A percentile compares a stretch with the other conserved stretches of the same genome.
These are phyloP conservation scores for Argyrosomus japonicus DNA, from an alignment of 2,113 vertebrate species.

Conservation along the genomic window DNA sequence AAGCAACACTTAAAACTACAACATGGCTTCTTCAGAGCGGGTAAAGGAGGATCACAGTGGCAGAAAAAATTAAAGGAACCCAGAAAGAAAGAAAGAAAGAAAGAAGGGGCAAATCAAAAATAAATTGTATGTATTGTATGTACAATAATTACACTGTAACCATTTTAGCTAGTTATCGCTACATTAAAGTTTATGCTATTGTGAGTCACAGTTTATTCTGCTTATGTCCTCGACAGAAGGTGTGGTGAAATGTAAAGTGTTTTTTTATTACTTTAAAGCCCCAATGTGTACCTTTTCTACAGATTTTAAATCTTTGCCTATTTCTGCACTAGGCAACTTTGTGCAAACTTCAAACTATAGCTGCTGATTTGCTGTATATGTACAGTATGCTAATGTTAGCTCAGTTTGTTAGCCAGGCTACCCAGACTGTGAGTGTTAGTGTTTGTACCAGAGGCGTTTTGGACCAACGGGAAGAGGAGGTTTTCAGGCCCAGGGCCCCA, in stretches of 20 bases:
- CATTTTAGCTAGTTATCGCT: conserved; percentile 12
- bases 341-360: too few species aligned
- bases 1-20: conserved; percentile 81
- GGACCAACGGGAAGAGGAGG: too few species aligned
- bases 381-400: too few species aligned
- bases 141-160: conserved; percentile 11
- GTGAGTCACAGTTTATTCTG: conserved; percentile 21
- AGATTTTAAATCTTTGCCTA: too few species aligned
- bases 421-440: too few species aligned
- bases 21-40: conserved; percentile 73
- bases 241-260: neutral
- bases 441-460: too few species aligned
- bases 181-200: conserved; percentile 23
- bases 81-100: conserved; percentile 10
- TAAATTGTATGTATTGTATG: neutral
- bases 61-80: neutral
- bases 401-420: too few species aligned
- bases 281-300: too few species aligned
- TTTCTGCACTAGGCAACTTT: too few species aligned
- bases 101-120: neutral
- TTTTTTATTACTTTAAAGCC: conserved; percentile 24
- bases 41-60: neutral
- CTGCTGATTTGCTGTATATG: too few species aligned
- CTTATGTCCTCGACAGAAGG: conserved; percentile 2
- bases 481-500: too few species aligned